Evolutionary conservation across 2,797 vertebrate species (phyloP).

Genomic region (Choloepus didactylus): DNA sequence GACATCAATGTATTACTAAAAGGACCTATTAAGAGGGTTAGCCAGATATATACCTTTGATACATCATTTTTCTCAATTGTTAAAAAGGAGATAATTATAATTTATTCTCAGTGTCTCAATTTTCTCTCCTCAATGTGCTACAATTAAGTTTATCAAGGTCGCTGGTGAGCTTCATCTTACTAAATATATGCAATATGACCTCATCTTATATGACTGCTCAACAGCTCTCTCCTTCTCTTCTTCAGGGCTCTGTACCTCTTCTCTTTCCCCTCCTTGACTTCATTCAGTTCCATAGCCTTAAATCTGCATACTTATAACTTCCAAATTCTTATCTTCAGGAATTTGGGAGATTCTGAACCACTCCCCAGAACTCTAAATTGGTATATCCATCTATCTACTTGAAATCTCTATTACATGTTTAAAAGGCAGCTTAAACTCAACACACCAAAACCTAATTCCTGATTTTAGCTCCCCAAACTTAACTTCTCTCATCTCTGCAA

Average conservation of each 20-base stretch:
- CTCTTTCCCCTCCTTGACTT: background rate
- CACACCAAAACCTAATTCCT: background rate
- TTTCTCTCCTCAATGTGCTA: background rate
- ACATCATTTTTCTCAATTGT: background rate
- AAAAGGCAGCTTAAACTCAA: background rate
- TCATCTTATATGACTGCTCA: background rate
- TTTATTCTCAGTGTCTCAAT: background rate
- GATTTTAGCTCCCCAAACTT: background rate
- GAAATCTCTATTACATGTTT: background rate
- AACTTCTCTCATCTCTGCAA: background rate
- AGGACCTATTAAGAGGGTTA: background rate
- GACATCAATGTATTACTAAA: background rate
- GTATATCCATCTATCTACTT: background rate
- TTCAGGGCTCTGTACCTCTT: background rate
- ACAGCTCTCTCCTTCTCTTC: background rate
- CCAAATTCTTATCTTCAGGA: background rate
- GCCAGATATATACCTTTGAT: background rate
- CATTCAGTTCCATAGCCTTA: background rate
- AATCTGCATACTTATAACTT: background rate
- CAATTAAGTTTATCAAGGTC: background rate
- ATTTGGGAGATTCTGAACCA: background rate
- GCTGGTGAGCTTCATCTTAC: background rate
- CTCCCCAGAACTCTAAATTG: conserved; percentile 1
- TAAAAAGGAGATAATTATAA: background rate
- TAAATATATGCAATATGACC: background rate